phyloP scores from a whole-genome alignment of 1,140 invertebrate species.

The Cyclina sinensis region DNA sequence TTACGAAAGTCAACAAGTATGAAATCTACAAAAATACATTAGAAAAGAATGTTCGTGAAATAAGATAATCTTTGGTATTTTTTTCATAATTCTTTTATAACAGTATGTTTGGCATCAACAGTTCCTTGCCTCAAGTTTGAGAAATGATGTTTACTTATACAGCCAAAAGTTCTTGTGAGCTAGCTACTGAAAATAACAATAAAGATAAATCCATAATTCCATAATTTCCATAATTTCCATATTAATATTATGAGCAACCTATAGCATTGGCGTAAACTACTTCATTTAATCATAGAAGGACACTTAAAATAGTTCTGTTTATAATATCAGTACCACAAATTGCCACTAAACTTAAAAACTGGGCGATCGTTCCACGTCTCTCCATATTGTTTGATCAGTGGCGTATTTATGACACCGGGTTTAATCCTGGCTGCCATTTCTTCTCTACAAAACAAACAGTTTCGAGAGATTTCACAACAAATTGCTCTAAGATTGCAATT shows the following conservation, averaged over 20 bases:
- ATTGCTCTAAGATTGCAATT: constrained; percentile 19
- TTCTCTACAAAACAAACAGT: constrained; percentile 23
- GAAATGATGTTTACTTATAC: too few relatives aligned
- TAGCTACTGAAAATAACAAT: too few relatives aligned
- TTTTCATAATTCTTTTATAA: too few relatives aligned
- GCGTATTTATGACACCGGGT: constrained; percentile 48
- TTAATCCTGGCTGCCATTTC: constrained; percentile 21
- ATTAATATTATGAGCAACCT: neutral
- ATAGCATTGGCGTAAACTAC: neutral
- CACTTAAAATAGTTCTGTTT: neutral
- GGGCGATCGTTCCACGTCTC: neutral
- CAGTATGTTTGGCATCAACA: too few relatives aligned
- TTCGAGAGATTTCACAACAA: constrained; percentile 58
- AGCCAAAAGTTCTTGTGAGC: too few relatives aligned
- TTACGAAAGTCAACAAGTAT: too few relatives aligned
- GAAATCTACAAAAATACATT: too few relatives aligned
- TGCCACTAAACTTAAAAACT: constrained; percentile 9
- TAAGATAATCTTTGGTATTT: too few relatives aligned
- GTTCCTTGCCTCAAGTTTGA: too few relatives aligned
- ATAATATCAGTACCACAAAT: constrained; percentile 1
- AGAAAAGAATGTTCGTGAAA: too few relatives aligned
- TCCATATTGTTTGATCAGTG: constrained; percentile 5
- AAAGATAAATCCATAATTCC: too few relatives aligned
- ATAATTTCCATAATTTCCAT: too few relatives aligned
- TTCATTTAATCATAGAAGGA: neutral